Evolutionary conservation across 2,797 vertebrate species (phyloP), one percentile per base, ranked within the genome.

Genomic region (Muscicapa comitata): DNA sequence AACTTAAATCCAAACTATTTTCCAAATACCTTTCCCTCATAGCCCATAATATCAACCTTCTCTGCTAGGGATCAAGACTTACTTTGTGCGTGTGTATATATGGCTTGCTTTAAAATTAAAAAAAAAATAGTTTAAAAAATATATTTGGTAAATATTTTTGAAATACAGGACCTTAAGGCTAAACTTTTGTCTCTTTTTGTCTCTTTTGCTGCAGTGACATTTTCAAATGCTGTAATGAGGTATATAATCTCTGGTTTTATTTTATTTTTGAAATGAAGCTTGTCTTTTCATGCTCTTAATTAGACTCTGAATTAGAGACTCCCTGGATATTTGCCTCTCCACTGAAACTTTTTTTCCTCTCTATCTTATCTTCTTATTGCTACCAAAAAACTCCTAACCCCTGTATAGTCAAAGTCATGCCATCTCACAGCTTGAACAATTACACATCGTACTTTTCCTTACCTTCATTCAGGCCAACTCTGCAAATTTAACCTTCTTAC

Each of bases 361-460:
- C 19, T 50, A 14, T 11, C 12, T 62, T 79, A 71, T 25, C 7
- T 55, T 35, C 8, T 62, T 74, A 48, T 45, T 67, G 29, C 10
- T 68, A 40, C 7, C 7, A 38, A 65, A 74, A 65, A 18, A 2
- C 0, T 0, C 10, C 4, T 21, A 16, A 11, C 4, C 37, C 11
- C 59, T 7, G 2, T 47, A 7, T 43, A 7, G 5, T 20, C 24
- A 61, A 31, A 47, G 6, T 59, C 67, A 11, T 20, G 11, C 7
- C 7, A 43, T 47, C 11, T n/a, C 28, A 53, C 0, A 1, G 4
- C 20, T 53, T 50, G 10, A 91, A 48, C 10, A 40, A 14, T 48
- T 83, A 19, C 12, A 48, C 4, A 66, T 18, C 2, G 17, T n/a
- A 28, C 4, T 66, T 74, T 76, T 70, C n/a, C 5, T 29, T 31